Percentiles rank a stretch among this genome's conserved stretches.
Evolutionary conservation across 2,797 vertebrate genomes (phyloP).

Genomic region (Psittacula derbiana): DNA sequence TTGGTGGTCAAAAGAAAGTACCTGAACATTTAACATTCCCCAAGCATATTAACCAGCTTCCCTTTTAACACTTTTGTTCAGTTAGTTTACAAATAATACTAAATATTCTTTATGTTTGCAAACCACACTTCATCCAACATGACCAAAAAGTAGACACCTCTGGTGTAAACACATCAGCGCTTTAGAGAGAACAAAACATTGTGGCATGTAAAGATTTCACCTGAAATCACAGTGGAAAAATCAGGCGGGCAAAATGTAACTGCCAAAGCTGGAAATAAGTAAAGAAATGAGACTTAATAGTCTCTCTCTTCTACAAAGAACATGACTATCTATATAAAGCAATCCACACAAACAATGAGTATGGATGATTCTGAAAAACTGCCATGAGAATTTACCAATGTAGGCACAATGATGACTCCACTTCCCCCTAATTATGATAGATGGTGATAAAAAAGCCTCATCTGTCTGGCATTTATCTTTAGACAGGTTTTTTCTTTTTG

Average conservation of each 20-base stretch:
- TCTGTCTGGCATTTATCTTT: not conserved
- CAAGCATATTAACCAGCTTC: not conserved
- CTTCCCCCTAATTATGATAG: not conserved
- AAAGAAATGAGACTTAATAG: not conserved
- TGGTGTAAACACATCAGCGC: not conserved
- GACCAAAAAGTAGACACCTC: not conserved
- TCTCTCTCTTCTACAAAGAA: not conserved
- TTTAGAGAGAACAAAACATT: not conserved
- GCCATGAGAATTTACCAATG: not conserved
- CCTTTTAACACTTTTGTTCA: not conserved
- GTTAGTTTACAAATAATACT: not conserved
- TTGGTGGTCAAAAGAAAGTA: not conserved
- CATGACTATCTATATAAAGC: not conserved
- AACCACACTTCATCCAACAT: not conserved
- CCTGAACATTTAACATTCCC: not conserved
- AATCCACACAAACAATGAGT: not conserved
- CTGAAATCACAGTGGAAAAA: not conserved
- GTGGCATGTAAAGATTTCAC: not conserved
- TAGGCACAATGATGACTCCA: not conserved
- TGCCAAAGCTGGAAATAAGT: not conserved
- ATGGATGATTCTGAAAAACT: not conserved
- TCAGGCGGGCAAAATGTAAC: not conserved
- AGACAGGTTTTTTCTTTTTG: not conserved
- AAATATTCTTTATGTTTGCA: not conserved
- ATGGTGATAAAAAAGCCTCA: not conserved